Percentiles rank a stretch among this genome's conserved stretches.
Conservation (phyloP, 2,888 invertebrate species). For the Eurytoma adleriae region DNA sequence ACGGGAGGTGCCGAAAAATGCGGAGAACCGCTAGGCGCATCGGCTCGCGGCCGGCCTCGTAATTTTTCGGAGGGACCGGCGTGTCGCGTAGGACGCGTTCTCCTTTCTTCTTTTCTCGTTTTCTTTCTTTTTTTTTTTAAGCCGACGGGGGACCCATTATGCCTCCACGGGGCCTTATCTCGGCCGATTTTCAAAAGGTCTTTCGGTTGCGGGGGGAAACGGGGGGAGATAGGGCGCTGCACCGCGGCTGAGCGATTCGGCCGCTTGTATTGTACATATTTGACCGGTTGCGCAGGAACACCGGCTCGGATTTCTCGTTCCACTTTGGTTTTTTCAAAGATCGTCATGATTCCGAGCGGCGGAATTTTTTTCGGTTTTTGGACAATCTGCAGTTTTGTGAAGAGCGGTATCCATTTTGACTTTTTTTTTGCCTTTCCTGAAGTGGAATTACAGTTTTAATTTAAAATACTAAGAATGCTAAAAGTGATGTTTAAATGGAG, state of each 20-base stretch:
- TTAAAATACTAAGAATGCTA: no score
- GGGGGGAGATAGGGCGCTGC: background rate
- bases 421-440: no score
- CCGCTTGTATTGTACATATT: constrained; percentile 14
- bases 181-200: constrained; percentile 12
- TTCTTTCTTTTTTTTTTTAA: background rate
- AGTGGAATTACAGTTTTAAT: no score
- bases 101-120: background rate
- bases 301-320: constrained; percentile 27
- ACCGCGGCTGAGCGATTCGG: background rate
- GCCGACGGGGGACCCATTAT: no score
- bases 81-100: background rate
- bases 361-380: no score
- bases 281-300: constrained; percentile 4
- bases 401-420: no score
- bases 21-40: constrained; percentile 44
- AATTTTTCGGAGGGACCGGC: constrained; percentile 30
- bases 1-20: constrained; percentile 21
- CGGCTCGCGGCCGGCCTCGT: constrained; percentile 43
- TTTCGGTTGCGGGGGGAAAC: constrained; percentile 11
- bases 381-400: no score
- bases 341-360: no score
- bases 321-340: background rate
- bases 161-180: background rate
- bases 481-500: no score